Conservation (phyloP, 2,113 vertebrate species). For the Eulacestoma nigropectus region DNA sequence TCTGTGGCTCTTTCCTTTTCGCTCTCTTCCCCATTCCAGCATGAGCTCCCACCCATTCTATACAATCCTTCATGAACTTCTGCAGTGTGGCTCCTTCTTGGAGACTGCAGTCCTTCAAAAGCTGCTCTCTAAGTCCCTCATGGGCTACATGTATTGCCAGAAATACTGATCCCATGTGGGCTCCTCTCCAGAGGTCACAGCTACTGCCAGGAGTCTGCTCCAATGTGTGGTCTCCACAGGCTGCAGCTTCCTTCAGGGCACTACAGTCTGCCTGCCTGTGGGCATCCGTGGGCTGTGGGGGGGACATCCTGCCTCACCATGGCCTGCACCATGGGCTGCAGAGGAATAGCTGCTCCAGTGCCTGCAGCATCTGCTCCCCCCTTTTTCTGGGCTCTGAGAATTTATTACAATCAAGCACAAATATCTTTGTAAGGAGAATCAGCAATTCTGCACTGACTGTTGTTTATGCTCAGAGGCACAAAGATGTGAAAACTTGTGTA, state of each 20-base stretch:
- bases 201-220: background rate
- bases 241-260: background rate
- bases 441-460: background rate
- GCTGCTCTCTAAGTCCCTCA: background rate
- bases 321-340: background rate
- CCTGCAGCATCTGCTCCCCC: background rate
- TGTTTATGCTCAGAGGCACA: background rate
- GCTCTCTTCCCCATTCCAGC: background rate
- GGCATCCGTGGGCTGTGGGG: background rate
- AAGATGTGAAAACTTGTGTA: background rate
- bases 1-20: background rate
- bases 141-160: background rate
- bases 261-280: background rate
- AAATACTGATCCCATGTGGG: background rate
- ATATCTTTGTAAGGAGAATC: background rate
- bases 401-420: background rate
- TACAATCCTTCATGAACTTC: background rate
- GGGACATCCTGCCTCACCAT: background rate
- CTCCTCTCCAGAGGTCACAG: background rate
- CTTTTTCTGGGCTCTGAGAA: background rate
- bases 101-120: background rate
- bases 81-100: background rate
- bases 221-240: too few species aligned
- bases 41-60: background rate
- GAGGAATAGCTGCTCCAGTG: background rate